Evolutionary conservation across 2,113 vertebrate species (phyloP).

Genomic region (Muntiacus reevesi): DNA sequence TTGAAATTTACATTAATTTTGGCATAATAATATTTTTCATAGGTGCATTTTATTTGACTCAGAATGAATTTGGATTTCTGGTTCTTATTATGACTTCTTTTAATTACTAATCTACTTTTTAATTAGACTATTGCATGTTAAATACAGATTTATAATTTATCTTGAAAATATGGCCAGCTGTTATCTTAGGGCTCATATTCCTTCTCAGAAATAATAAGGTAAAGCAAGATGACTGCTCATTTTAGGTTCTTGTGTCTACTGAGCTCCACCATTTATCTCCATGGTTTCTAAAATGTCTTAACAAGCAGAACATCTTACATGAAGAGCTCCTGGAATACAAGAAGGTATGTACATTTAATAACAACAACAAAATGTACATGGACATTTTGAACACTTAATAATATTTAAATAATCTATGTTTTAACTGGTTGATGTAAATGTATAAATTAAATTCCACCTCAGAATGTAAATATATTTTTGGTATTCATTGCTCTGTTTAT

Average conservation of each 20-base stretch:
- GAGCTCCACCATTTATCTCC: neutral
- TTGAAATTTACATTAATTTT: neutral
- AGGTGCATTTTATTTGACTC: neutral
- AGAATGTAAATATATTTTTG: neutral
- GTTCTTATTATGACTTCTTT: neutral
- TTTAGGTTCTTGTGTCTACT: neutral
- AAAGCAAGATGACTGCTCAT: neutral
- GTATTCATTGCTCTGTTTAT: neutral
- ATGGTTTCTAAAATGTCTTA: neutral
- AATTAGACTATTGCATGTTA: neutral
- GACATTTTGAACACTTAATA: neutral
- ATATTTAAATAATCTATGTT: neutral
- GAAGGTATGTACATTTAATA: neutral
- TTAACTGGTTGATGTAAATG: neutral
- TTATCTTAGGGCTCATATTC: neutral
- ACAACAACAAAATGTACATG: neutral
- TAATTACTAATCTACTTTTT: neutral
- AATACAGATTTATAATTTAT: neutral
- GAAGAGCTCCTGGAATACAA: neutral
- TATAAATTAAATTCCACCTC: neutral
- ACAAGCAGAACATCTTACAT: neutral
- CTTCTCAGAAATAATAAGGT: neutral
- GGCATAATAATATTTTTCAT: neutral
- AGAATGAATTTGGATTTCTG: neutral
- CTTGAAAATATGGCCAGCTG: neutral